These are phyloP conservation scores for Heliconius eleuchia DNA, from an alignment of 1,140 invertebrate genomes.

Conservation along the genomic window DNA sequence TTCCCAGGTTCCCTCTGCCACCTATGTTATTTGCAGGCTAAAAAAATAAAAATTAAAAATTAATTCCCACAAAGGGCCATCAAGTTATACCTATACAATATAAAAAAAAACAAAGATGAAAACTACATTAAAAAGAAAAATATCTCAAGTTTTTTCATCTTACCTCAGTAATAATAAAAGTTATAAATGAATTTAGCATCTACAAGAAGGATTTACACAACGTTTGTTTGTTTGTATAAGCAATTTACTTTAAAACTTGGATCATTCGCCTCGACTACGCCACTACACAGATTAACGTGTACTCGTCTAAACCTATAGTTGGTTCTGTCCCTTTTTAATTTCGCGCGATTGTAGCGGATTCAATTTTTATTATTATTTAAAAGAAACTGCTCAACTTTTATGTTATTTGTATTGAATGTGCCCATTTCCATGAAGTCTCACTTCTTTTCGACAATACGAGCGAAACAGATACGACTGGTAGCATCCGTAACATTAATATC, in stretches of 20 bases:
- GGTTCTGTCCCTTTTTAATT: background rate
- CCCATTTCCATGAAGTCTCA: too few species aligned
- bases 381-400: too few species aligned
- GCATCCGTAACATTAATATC: too few species aligned
- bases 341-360: too few species aligned
- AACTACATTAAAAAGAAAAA: background rate
- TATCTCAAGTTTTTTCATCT: background rate
- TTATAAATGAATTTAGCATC: slow-evolving; percentile 2
- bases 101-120: background rate
- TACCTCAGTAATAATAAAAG: background rate
- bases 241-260: slow-evolving; percentile 8
- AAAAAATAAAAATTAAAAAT: background rate
- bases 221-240: background rate
- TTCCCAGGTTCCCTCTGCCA: too few species aligned
- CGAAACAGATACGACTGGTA: too few species aligned
- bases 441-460: too few species aligned
- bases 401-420: too few species aligned
- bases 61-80: background rate
- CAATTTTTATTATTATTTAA: too few species aligned
- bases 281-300: slow-evolving; percentile 1
- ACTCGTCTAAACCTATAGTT: background rate
- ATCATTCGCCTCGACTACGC: background rate
- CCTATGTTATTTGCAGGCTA: background rate
- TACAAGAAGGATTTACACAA: background rate
- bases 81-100: background rate